phyloP scores from a whole-genome alignment of 2,888 invertebrate species.

The Galeopsomyia nigrocyanea region DNA sequence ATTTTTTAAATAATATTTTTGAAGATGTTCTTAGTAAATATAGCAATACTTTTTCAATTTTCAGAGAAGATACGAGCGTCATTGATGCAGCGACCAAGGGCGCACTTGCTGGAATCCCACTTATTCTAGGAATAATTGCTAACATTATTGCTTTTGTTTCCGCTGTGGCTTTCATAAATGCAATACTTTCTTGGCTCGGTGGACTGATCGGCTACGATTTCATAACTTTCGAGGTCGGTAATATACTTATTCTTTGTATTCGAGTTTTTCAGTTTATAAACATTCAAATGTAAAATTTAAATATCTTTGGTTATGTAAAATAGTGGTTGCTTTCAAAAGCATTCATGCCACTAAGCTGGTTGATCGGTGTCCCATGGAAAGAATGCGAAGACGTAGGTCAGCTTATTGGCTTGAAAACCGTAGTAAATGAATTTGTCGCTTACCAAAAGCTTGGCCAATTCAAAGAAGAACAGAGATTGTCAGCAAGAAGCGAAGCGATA shows the following conservation, averaged over 20 bases:
- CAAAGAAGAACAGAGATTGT: slow-evolving; percentile 71
- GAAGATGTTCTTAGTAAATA: not conserved
- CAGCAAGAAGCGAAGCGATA: slow-evolving; percentile 81
- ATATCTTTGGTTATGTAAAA: not conserved
- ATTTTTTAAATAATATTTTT: not conserved
- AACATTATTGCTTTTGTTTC: slow-evolving; percentile 94
- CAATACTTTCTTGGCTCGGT: slow-evolving; percentile 85
- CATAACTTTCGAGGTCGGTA: slow-evolving; percentile 71
- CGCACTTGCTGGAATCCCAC: slow-evolving; percentile 82
- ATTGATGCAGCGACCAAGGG: slow-evolving; percentile 94
- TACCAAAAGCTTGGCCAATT: slow-evolving; percentile 82
- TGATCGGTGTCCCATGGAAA: slow-evolving; percentile 86
- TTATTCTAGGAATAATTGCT: slow-evolving; percentile 89
- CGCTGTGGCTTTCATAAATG: slow-evolving; percentile 87
- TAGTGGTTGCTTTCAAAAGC: slow-evolving; percentile 87
- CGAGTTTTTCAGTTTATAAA: not conserved
- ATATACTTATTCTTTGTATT: not conserved
- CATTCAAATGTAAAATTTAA: slow-evolving; percentile 4
- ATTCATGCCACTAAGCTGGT: slow-evolving; percentile 91
- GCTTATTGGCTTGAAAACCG: slow-evolving; percentile 90
- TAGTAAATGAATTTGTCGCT: slow-evolving; percentile 94
- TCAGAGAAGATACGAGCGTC: slow-evolving; percentile 84
- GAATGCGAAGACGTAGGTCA: slow-evolving; percentile 84
- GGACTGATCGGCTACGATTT: slow-evolving; percentile 77
- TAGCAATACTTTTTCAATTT: slow-evolving; percentile 41